Evolutionary conservation across 23 tunicate species (phyloP), one percentile per base, ranked within the genome.

Genomic region (Botrylloides violaceus): DNA sequence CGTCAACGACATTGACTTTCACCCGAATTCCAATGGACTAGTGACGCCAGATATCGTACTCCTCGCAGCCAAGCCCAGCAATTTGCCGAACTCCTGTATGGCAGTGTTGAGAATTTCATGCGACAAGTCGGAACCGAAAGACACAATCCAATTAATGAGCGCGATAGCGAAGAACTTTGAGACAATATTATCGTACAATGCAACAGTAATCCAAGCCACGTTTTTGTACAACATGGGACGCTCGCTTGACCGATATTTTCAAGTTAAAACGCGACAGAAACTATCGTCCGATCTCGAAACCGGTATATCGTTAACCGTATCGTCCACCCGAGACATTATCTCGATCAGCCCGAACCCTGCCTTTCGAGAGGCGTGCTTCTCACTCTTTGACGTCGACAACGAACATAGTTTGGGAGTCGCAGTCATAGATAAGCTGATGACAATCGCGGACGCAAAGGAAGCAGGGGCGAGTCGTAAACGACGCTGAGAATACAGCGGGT

Each of bases 341-440:
- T 4, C 74, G 56, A 30, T 28, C 24, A 68, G 74, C 2, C 26
- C 74, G 0, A 68, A 36, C 58, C 21, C 25, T 21, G 27, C 25
- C 37, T 68, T 68, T 36, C 74, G 74, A 24, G 57, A 68, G 26
- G 37, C 74, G 21, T 68, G 74, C 20, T 68, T 68, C 57, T 15
- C 28, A 6, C 36, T 68, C 1, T 28, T 68, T 4, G 35, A 9
- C 32, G 70, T 63, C 12, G 35, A 26, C 4, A 63, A 28, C 70
- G 33, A 31, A 9, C 32, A 28, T 28, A 33, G 33, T 34, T 31
- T 63, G 36, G 70, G 33, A 63, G 35, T 63, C 32, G 35, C 35
- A 9, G 23, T 63, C 34, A 31, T 7, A 4, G 35, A 63, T 25
- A 63, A 63, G 35, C 29, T 63, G 35, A 31, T 27, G 32, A 4